Conservation (phyloP, 2,797 vertebrate genomes). For the Enteromius viviparus region DNA sequence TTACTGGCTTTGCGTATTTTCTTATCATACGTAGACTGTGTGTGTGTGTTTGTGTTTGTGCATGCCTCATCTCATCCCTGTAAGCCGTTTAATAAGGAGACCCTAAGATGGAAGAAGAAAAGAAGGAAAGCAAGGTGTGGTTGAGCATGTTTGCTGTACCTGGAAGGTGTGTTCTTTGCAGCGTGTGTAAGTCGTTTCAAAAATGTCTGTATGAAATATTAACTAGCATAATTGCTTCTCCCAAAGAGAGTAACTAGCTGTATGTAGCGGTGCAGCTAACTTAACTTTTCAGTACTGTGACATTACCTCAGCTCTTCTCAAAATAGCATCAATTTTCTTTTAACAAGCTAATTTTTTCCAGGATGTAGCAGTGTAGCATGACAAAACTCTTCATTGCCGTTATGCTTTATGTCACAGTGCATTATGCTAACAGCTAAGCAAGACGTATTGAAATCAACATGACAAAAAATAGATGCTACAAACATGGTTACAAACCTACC, state of each 20-base stretch:
- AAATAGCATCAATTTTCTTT: background rate
- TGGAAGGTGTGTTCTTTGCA: constrained; percentile 23
- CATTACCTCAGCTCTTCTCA: constrained; percentile 14
- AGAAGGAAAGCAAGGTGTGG: constrained; percentile 14
- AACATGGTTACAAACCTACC: background rate
- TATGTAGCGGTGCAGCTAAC: background rate
- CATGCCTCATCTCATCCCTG: constrained; percentile 35
- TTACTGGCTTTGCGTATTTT: constrained; percentile 43
- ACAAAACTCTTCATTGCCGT: constrained; percentile 14
- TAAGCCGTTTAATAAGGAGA: constrained; percentile 39
- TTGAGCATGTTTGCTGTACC: constrained; percentile 51
- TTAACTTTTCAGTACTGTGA: background rate
- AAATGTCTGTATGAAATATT: background rate
- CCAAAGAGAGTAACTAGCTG: background rate
- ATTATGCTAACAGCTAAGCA: constrained; percentile 8
- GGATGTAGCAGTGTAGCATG: background rate
- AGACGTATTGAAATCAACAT: background rate
- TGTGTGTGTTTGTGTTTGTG: constrained; percentile 32
- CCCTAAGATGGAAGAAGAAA: constrained; percentile 14
- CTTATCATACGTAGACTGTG: constrained; percentile 20
- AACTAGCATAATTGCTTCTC: background rate
- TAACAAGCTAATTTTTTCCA: background rate
- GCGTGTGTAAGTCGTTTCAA: background rate
- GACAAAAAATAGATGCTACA: background rate
- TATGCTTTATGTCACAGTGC: constrained; percentile 27